Base-by-base conservation (phyloP, 2,797 vertebrate genomes). In the Myotis myotis region DNA sequence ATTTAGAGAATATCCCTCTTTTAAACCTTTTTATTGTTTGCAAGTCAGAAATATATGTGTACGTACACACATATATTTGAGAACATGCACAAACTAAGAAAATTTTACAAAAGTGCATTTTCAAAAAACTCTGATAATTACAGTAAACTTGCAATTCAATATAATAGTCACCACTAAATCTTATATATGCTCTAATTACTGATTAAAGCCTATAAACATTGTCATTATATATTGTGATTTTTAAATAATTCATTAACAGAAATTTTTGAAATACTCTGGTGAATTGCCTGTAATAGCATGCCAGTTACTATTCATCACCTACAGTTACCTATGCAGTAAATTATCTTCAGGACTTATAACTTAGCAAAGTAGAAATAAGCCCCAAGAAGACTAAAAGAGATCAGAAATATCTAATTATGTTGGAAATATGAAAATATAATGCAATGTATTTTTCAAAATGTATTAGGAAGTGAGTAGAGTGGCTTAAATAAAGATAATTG, bases 401-500 rank as follows among this genome's bases (percentile, higher is more conserved):
- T 47, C 16, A 90, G 22, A 79, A 60, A 47, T 55, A 79, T 8
- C 8, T 86, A 62, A 81, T 64, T 60, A 60, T 60, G 3, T 55
- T 74, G 33, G 15, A 85, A 49, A 53, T 89, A 47, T 44, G 36
- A 80, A 83, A 86, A 95, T 19, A 62, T 11, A 71, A 66, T 66
- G 6, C 10, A 68, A 66, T 15, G 1, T 12, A 55, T 81, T 90
- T 89, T 82, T 17, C 16, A 47, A 83, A 89, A 60, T 78, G 3
- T 55, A 25, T 81, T 72, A 51, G 17, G 6, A 70, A 90, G 80
- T 81, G 28, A 84, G 28, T 49, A 91, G 25, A 90, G 22, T 89
- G 4, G n/a, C 70, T 95, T 94, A 91, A 96, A 88, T 57, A 49
- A 55, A 86, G 44, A 64, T 84, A 89, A 85, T 57, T 81, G 38